A percentile compares a stretch with the other conserved stretches of the same genome.
Conservation (phyloP, 2,797 vertebrate genomes). For the Echiichthys vipera region DNA sequence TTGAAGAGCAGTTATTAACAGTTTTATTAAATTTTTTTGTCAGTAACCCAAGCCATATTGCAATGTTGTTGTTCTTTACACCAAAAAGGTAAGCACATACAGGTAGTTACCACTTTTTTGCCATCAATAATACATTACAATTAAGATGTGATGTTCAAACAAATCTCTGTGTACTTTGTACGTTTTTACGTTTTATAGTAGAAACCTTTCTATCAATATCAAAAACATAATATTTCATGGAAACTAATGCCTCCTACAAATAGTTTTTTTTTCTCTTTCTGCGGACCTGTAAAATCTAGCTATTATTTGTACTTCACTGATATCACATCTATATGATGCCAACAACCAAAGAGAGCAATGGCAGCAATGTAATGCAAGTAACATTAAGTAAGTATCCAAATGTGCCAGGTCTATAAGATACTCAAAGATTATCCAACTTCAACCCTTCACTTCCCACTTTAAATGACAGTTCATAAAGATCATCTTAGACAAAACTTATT, state of each 20-base stretch:
- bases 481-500: constrained; percentile 18
- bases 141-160: constrained; percentile 7
- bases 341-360: constrained; percentile 20
- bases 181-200: constrained; percentile 3
- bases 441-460: neutral
- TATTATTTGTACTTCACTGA: constrained; percentile 24
- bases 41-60: neutral
- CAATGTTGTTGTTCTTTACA: neutral
- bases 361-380: constrained; percentile 2
- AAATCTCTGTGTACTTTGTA: constrained; percentile 4
- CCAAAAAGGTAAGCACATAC: neutral
- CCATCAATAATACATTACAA: constrained; percentile 12
- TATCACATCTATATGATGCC: neutral
- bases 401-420: constrained; percentile 13
- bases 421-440: neutral
- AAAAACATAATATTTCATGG: constrained; percentile 1
- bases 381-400: neutral
- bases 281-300: neutral
- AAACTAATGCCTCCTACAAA: constrained; percentile 1
- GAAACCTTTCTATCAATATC: constrained; percentile 16
- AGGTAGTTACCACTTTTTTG: neutral
- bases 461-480: constrained; percentile 10
- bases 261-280: neutral
- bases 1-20: too few relatives aligned
- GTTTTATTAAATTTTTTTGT: neutral